Base-by-base conservation (phyloP, 2,888 invertebrate genomes). In the Dryocosmus kuriphilus region DNA sequence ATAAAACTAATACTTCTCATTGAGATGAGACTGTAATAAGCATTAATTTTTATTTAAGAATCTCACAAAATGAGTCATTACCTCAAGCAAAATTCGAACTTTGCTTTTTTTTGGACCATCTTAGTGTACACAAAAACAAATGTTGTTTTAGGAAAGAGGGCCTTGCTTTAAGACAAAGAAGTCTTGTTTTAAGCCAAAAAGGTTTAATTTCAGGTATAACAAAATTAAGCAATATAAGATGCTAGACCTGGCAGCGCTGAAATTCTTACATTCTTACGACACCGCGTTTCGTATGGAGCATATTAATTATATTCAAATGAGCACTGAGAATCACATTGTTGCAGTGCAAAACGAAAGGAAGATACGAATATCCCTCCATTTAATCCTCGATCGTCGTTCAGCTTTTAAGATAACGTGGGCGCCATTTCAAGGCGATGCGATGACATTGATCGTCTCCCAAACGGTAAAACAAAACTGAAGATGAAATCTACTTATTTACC, bases 391-490 rank as follows among this genome's bases (percentile, higher is more conserved):
- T 51, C 51, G 71, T 51, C 71, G 30, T 32, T 71, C 51, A 46
- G 71, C 71, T 71, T 71, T 71, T n/a, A 71, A 71, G 71, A 71
- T 71, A 71, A 71, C 46, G 71, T 71, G 71, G 71, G 71, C 71
- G 71, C 71, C 71, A 71, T 71, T 71, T 71, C 71, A 71, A 71
- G 71, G 71, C 46, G 71, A 71, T 71, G 71, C 46, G 71, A 71
- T 71, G 71, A 71, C 71, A 51, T 19, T 71, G 22, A 51, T 71
- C n/a, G 71, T 51, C 46, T 71, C n/a, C 30, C 46, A n/a, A 67
- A 41, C 51, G 41, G 24, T 41, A 71, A 41, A 71, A 71, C 51
- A 51, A 71, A 71, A 51, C 57, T 51, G 71, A 51, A 51, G 71
- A 71, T 51, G n/a, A 51, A 27, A n/a, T 71, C n/a, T 46, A 16